Conservation (phyloP, 2,888 invertebrate species). For the Apotomis capreana region DNA sequence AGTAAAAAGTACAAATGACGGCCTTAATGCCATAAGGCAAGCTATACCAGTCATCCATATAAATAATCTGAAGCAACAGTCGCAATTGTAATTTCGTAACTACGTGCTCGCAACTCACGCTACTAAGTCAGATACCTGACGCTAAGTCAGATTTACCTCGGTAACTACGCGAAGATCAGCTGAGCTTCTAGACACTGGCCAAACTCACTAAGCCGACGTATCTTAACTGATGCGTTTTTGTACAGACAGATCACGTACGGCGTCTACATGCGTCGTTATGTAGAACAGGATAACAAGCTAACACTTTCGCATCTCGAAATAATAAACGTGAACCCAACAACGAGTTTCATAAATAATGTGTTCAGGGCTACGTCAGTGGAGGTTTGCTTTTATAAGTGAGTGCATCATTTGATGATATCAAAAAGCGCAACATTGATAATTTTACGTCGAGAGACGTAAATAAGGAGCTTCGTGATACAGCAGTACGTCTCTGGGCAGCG, state of each 20-base stretch:
- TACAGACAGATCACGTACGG: slow-evolving; percentile 24
- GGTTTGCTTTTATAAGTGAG: too few species aligned
- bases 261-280: slow-evolving; percentile 26
- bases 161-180: not conserved
- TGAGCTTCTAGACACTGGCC: not conserved
- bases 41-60: too few species aligned
- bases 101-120: not conserved
- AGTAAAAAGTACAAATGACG: too few species aligned
- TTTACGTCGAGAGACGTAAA: too few species aligned
- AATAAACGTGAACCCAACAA: slow-evolving; percentile 15
- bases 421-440: too few species aligned
- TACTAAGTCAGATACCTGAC: slow-evolving; percentile 5
- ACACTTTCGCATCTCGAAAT: slow-evolving; percentile 30
- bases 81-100: too few species aligned
- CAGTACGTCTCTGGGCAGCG: too few species aligned
- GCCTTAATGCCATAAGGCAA: too few species aligned
- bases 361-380: not conserved
- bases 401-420: too few species aligned
- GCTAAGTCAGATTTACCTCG: slow-evolving; percentile 21
- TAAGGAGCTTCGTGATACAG: too few species aligned
- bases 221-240: slow-evolving; percentile 35
- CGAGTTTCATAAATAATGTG: slow-evolving; percentile 8
- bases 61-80: too few species aligned
- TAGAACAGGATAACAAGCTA: slow-evolving; percentile 35
- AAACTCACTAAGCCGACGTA: slow-evolving; percentile 32